A percentile compares a stretch with the other conserved stretches of the same genome.
Evolutionary conservation across 2,888 invertebrate species (phyloP).

Genomic region (Conistra vaccinii): DNA sequence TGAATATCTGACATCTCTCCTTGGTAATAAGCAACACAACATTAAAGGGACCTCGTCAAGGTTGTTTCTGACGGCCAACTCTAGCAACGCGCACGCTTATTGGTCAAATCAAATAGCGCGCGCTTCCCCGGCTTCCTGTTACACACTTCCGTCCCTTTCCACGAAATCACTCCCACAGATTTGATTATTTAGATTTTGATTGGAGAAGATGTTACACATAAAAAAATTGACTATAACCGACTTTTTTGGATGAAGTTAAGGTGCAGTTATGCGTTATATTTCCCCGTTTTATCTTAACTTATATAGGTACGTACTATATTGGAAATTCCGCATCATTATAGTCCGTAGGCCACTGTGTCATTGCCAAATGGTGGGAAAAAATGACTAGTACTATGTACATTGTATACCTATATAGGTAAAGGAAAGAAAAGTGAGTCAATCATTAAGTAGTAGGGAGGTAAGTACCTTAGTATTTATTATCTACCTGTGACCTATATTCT

Average conservation of each 20-base stretch:
- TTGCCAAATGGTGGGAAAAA: neutral
- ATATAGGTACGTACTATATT: neutral
- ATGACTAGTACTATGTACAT: neutral
- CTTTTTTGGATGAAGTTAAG: neutral
- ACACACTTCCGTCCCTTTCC: too few species aligned
- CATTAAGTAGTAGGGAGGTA: neutral
- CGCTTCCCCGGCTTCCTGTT: too few species aligned
- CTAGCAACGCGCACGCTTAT: too few species aligned
- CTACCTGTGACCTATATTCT: neutral
- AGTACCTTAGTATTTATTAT: neutral
- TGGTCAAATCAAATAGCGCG: too few species aligned
- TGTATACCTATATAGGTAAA: too few species aligned
- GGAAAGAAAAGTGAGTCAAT: neutral
- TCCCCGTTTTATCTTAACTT: neutral
- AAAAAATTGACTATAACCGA: neutral
- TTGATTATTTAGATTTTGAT: too few species aligned
- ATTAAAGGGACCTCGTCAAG: too few species aligned
- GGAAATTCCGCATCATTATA: neutral
- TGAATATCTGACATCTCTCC: too few species aligned
- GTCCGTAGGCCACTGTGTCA: neutral
- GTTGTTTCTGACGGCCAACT: too few species aligned
- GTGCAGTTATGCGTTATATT: neutral
- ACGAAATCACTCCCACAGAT: too few species aligned
- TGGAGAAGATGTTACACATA: too few species aligned
- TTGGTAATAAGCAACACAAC: too few species aligned